Evolutionary conservation across 2,888 invertebrate species (phyloP).

Genomic region (Xylophagus ater): DNA sequence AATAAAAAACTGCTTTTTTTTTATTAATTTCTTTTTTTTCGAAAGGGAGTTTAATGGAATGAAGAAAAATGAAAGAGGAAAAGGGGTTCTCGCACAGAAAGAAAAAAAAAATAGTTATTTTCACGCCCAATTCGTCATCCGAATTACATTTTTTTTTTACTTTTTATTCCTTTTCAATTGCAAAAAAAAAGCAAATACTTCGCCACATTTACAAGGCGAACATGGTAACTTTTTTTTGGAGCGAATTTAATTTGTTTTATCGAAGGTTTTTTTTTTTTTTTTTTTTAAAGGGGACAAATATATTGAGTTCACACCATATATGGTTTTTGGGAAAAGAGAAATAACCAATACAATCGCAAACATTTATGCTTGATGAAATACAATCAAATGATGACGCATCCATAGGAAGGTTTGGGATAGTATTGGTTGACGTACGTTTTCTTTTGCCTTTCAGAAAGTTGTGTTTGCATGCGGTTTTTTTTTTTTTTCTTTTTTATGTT

Average conservation of each 20-base stretch:
- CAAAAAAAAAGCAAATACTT: not conserved
- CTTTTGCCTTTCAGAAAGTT: no score
- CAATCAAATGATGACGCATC: constrained; percentile 12
- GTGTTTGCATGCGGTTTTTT: no score
- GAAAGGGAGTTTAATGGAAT: no score
- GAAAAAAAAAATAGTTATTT: no score
- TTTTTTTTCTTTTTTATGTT: no score
- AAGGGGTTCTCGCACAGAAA: constrained; percentile 1
- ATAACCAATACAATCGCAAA: not conserved
- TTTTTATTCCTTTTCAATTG: not conserved
- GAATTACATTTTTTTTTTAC: not conserved
- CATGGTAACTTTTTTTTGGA: no score
- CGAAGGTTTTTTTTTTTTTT: no score
- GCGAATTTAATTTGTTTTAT: no score
- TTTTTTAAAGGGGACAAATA: not conserved
- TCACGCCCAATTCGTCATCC: constrained; percentile 18
- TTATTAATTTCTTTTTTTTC: no score
- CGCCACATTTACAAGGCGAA: constrained; percentile 4
- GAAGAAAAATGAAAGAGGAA: no score
- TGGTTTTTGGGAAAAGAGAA: constrained; percentile 11
- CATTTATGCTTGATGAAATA: not conserved
- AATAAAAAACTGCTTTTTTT: no score
- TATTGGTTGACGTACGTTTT: not conserved
- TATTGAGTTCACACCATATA: constrained; percentile 16
- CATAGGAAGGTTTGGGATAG: constrained; percentile 4